A percentile compares a stretch with the other conserved stretches of the same genome.
phyloP scores from a whole-genome alignment of 2,113 vertebrate species.

The Lepisosteus osseus region DNA sequence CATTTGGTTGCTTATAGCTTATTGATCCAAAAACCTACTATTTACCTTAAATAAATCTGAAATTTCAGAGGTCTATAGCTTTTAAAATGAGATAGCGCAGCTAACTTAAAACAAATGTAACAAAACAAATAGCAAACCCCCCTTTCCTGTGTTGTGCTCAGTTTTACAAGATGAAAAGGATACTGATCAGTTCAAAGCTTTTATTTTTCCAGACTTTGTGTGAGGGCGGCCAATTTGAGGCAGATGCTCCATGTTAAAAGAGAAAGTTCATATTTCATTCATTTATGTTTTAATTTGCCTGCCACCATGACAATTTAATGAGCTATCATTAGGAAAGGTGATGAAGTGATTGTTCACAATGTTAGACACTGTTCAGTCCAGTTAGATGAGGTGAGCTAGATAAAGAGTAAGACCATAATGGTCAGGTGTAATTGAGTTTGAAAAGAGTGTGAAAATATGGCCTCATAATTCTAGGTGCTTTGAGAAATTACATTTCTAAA shows the following conservation, averaged over 20 bases:
- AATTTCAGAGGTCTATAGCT: too few relatives aligned
- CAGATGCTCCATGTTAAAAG: constrained; percentile 28
- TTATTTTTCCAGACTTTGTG: too few relatives aligned
- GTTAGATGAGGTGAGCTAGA: constrained; percentile 64
- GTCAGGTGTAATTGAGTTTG: constrained; percentile 64
- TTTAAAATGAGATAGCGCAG: too few relatives aligned
- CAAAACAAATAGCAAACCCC: too few relatives aligned
- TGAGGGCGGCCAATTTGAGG: too few relatives aligned
- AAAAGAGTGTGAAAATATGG: constrained; percentile 59
- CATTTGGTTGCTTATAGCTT: too few relatives aligned
- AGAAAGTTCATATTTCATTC: constrained; percentile 65
- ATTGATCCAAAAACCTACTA: too few relatives aligned
- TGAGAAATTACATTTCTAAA: constrained; percentile 44
- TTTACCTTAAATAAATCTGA: too few relatives aligned
- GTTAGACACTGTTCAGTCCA: constrained; percentile 39
- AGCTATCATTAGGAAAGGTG: constrained; percentile 61
- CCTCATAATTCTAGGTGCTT: constrained; percentile 45
- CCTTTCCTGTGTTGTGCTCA: too few relatives aligned
- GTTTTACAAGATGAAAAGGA: too few relatives aligned
- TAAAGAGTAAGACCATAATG: constrained; percentile 54
- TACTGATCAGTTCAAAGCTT: too few relatives aligned
- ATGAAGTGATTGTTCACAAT: constrained; percentile 62
- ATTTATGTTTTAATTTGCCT: constrained; percentile 49
- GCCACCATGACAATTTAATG: constrained; percentile 59
- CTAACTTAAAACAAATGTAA: too few relatives aligned